A percentile compares a stretch with the other conserved stretches of the same genome.
These are phyloP conservation scores for Sebastiscus albofasciatus DNA, from an alignment of 2,797 vertebrate species.

Conservation along the genomic window DNA sequence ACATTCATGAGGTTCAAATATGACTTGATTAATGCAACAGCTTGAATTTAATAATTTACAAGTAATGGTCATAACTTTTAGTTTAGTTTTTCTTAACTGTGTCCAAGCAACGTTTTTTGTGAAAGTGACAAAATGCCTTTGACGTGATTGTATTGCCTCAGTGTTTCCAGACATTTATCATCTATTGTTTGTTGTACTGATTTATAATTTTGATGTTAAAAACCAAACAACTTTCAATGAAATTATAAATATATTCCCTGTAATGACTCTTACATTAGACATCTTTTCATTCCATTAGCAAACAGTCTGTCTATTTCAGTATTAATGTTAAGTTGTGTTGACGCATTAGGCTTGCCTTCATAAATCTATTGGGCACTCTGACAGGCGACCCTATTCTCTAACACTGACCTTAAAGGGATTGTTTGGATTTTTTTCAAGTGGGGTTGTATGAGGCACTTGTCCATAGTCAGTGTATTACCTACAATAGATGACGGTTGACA, in stretches of 20 bases:
- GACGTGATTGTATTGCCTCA: background rate
- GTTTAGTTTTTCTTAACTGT: background rate
- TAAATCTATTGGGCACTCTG: background rate
- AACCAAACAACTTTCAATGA: background rate
- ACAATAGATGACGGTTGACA: background rate
- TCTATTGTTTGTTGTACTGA: background rate
- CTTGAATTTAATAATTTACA: background rate
- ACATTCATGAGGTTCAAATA: background rate
- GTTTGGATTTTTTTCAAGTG: background rate
- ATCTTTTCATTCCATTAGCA: background rate
- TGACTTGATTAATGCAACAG: slow-evolving; percentile 8
- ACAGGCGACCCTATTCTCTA: background rate
- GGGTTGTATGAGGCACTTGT: background rate
- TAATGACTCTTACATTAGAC: background rate
- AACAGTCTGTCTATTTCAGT: background rate
- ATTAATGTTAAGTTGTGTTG: background rate
- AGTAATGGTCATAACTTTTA: background rate
- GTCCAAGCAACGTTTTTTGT: background rate
- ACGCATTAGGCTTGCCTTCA: background rate
- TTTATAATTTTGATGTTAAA: background rate
- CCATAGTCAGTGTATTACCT: background rate
- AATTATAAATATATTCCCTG: background rate
- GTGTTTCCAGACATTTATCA: background rate
- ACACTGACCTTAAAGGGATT: background rate
- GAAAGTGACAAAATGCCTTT: background rate